Evolutionary conservation across 2,888 invertebrate species (phyloP).

Genomic region (Tachina fera): DNA sequence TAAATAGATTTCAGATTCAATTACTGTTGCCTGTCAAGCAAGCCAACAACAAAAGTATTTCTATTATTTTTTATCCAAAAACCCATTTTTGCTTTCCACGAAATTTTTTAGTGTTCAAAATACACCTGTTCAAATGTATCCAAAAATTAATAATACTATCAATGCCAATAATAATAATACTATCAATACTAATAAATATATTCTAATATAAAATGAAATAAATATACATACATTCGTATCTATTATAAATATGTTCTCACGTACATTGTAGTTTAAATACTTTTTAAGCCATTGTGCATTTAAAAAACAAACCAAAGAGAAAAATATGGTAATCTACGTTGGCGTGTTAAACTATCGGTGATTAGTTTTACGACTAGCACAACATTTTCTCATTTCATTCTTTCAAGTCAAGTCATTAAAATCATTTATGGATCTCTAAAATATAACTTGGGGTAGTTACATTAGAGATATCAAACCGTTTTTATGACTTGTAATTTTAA

Average conservation of each 20-base stretch:
- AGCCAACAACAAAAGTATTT: too few relatives aligned
- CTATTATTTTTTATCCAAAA: too few relatives aligned
- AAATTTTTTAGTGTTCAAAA: background rate
- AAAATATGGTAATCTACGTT: background rate
- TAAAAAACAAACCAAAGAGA: background rate
- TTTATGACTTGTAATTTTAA: conserved; percentile 52
- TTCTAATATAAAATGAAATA: background rate
- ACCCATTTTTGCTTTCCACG: background rate
- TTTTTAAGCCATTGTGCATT: conserved; percentile 21
- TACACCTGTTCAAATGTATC: background rate
- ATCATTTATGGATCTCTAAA: conserved; percentile 50
- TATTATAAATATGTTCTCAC: conserved; percentile 11
- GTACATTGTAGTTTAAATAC: background rate
- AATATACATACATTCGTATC: background rate
- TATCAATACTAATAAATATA: background rate
- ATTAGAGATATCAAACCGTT: conserved; percentile 31
- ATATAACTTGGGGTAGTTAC: conserved; percentile 36
- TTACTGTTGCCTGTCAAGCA: too few relatives aligned
- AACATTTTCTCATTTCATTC: conserved; percentile 21
- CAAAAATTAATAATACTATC: background rate
- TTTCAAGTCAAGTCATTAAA: conserved; percentile 35
- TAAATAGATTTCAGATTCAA: too few relatives aligned
- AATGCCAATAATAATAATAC: background rate
- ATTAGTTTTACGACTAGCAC: conserved; percentile 38
- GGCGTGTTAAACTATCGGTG: conserved; percentile 17